These are phyloP conservation scores for Drosophila ficusphila DNA, from an alignment of 1,140 invertebrate species.

Conservation along the genomic window DNA sequence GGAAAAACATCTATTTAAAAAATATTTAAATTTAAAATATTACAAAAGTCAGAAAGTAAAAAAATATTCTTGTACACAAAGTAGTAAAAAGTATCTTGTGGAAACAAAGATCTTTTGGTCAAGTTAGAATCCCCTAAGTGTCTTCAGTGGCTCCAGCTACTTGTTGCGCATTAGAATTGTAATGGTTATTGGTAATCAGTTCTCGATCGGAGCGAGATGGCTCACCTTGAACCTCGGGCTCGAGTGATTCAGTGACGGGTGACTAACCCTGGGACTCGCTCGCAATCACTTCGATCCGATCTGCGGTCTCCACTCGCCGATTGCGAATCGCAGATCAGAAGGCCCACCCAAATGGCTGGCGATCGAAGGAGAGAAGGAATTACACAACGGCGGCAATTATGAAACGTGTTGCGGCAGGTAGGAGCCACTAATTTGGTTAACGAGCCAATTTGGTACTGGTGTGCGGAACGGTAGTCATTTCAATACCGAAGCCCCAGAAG, in stretches of 20 bases:
- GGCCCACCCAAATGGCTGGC: conserved; percentile 51
- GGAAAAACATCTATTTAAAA: too few species aligned
- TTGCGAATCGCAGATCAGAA: background rate
- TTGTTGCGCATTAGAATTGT: conserved; percentile 50
- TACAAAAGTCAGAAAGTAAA: too few species aligned
- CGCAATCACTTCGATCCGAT: conserved; percentile 47
- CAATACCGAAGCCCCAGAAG: conserved; percentile 17
- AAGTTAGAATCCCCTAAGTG: background rate
- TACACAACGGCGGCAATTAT: conserved; percentile 56
- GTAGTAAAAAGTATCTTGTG: too few species aligned
- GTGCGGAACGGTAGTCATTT: conserved; percentile 16
- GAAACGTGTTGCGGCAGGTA: conserved; percentile 49
- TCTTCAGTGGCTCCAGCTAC: conserved; percentile 20
- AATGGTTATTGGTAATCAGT: conserved; percentile 34
- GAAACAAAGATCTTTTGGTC: too few species aligned
- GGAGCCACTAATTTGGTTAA: conserved; percentile 74
- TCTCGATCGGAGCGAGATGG: conserved; percentile 35
- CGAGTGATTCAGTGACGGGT: conserved; percentile 27
- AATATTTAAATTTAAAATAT: too few species aligned
- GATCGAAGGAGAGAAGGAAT: conserved; percentile 30
- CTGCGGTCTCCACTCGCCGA: conserved; percentile 25
- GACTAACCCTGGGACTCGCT: conserved; percentile 54
- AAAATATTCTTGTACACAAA: too few species aligned
- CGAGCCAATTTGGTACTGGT: conserved; percentile 70
- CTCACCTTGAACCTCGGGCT: conserved; percentile 66